These are phyloP conservation scores for Diceros bicornis DNA, from an alignment of 2,797 vertebrate genomes.

Conservation along the genomic window DNA sequence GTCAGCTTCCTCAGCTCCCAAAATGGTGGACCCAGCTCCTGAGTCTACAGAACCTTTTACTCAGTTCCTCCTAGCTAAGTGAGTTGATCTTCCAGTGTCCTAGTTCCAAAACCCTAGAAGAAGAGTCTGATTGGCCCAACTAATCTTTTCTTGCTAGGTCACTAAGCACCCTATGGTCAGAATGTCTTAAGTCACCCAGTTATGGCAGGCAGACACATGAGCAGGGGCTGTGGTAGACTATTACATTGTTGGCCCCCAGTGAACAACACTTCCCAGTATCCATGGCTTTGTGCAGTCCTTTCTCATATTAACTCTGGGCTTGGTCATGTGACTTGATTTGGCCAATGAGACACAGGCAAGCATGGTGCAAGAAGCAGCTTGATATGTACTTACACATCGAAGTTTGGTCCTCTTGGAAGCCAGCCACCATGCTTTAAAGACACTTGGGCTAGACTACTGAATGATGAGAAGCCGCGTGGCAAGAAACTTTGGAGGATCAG, in stretches of 20 bases:
- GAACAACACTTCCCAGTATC: background rate
- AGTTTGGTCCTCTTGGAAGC: background rate
- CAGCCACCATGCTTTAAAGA: background rate
- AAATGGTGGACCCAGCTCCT: background rate
- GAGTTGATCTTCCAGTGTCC: background rate
- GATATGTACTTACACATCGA: background rate
- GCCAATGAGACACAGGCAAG: background rate
- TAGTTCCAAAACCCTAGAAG: constrained; percentile 8
- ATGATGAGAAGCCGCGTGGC: background rate
- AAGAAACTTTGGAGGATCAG: background rate
- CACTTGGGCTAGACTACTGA: background rate
- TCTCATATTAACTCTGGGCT: background rate
- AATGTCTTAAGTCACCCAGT: background rate
- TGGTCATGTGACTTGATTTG: background rate
- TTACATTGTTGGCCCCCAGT: background rate
- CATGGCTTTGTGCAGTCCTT: background rate
- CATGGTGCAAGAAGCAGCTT: background rate
- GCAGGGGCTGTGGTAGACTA: background rate
- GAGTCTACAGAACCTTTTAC: background rate
- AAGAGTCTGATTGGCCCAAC: background rate
- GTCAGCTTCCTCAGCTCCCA: background rate
- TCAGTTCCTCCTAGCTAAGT: constrained; percentile 24
- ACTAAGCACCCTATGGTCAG: background rate
- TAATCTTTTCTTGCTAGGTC: constrained; percentile 2
- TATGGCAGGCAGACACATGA: background rate